These are phyloP conservation scores for Plodia interpunctella DNA, from an alignment of 1,140 invertebrate species.

Conservation along the genomic window DNA sequence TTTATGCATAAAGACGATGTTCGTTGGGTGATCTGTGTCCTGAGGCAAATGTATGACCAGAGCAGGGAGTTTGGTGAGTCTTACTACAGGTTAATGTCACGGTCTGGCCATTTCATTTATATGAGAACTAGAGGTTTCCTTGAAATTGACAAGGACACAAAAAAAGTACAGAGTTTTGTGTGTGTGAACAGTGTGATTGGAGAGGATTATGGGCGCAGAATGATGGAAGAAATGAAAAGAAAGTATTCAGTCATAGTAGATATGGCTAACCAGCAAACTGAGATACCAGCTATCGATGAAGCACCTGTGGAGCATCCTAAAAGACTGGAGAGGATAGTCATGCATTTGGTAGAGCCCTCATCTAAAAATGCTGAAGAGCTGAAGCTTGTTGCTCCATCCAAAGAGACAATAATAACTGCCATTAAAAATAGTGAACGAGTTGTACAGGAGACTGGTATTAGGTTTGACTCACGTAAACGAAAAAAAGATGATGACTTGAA, in stretches of 20 bases:
- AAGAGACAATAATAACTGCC: conserved; percentile 65
- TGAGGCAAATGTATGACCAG: conserved; percentile 91
- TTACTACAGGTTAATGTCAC: conserved; percentile 88
- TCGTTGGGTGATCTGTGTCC: conserved; percentile 88
- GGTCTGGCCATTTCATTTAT: conserved; percentile 89
- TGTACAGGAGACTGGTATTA: conserved; percentile 58
- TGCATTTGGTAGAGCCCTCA: conserved; percentile 81
- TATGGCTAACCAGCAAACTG: conserved; percentile 51
- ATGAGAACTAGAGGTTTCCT: conserved; percentile 89
- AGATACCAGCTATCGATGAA: conserved; percentile 57
- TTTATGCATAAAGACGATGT: conserved; percentile 94
- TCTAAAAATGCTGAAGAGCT: conserved; percentile 48
- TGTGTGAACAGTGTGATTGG: conserved; percentile 89
- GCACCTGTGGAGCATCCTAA: conserved; percentile 81
- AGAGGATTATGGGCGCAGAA: conserved; percentile 83
- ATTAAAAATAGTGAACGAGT: conserved; percentile 69
- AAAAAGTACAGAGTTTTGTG: conserved; percentile 89
- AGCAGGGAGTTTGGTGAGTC: conserved; percentile 87
- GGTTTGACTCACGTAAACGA: conserved; percentile 63
- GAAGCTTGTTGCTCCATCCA: conserved; percentile 61
- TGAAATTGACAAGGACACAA: conserved; percentile 85
- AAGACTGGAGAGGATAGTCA: conserved; percentile 82
- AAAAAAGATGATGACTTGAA: conserved; percentile 51
- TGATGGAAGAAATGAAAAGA: conserved; percentile 86
- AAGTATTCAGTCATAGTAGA: conserved; percentile 84